phyloP scores from a whole-genome alignment of 2,888 invertebrate species.

The Limenitis camilla region DNA sequence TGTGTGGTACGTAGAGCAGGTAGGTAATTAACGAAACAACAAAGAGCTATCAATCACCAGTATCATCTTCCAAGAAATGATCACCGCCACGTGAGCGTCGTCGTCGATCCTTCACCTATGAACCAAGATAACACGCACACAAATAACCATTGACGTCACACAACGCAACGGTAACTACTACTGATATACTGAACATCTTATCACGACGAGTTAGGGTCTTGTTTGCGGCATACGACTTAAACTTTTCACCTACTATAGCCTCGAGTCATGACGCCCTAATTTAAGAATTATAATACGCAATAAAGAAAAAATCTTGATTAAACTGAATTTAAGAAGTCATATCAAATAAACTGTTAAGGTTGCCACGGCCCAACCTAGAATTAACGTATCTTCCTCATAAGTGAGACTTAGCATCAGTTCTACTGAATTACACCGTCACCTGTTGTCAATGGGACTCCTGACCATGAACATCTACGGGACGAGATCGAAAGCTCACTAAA shows the following conservation, averaged over 20 bases:
- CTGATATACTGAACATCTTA: conserved; percentile 24
- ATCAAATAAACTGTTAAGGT: too few relatives aligned
- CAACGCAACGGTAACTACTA: conserved; percentile 9
- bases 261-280: conserved; percentile 54
- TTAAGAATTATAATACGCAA: conserved; percentile 55
- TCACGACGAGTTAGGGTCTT: conserved; percentile 28
- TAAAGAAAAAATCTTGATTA: conserved; percentile 34
- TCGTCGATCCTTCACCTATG: conserved; percentile 61
- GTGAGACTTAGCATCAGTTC: too few relatives aligned
- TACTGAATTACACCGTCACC: too few relatives aligned
- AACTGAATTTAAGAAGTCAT: conserved; percentile 17
- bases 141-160: conserved; percentile 20
- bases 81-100: conserved; percentile 51
- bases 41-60: conserved; percentile 60
- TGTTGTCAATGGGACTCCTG: too few relatives aligned
- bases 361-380: too few relatives aligned
- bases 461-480: too few relatives aligned
- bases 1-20: conserved; percentile 18
- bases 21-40: conserved; percentile 30
- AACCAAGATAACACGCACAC: conserved; percentile 45
- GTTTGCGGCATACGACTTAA: conserved; percentile 22
- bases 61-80: conserved; percentile 44
- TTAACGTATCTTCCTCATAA: too few relatives aligned
- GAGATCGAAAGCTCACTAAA: too few relatives aligned
- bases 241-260: conserved; percentile 33